These are phyloP conservation scores for Erpornis zantholeuca DNA, from an alignment of 2,113 vertebrate species.

Conservation along the genomic window DNA sequence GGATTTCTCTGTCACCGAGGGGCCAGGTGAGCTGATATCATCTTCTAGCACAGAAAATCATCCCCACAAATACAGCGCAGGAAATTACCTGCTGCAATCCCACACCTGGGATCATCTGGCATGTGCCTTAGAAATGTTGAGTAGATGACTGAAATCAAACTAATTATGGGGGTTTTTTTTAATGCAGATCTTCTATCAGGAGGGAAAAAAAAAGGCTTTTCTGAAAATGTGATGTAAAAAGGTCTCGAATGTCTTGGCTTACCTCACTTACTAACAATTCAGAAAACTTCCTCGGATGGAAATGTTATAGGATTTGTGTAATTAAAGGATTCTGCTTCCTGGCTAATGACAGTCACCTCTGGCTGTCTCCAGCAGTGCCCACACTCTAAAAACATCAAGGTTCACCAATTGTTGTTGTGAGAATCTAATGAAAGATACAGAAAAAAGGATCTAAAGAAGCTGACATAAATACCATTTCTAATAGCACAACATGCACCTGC, in stretches of 20 bases:
- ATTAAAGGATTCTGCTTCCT: neutral
- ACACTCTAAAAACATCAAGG: neutral
- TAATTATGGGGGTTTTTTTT: neutral
- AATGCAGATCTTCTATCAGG: slow-evolving; percentile 26
- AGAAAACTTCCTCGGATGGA: neutral
- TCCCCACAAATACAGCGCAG: slow-evolving; percentile 77
- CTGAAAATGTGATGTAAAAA: neutral
- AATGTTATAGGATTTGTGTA: neutral
- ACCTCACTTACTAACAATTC: neutral
- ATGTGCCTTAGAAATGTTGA: slow-evolving; percentile 61
- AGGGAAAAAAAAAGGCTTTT: neutral
- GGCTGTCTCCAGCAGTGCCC: neutral
- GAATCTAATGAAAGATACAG: neutral
- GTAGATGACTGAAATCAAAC: slow-evolving; percentile 59
- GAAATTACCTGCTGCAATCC: slow-evolving; percentile 91
- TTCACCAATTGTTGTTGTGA: neutral
- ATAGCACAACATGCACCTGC: accelerated
- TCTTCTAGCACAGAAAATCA: slow-evolving; percentile 88
- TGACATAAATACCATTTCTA: neutral
- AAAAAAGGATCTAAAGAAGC: neutral
- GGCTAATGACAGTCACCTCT: neutral
- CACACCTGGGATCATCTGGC: slow-evolving; percentile 84
- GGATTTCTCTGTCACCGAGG: slow-evolving; percentile 86
- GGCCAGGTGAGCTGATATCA: slow-evolving; percentile 95
- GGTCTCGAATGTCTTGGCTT: neutral